phyloP scores from a whole-genome alignment of 2,113 vertebrate genomes.

The Microtus ochrogaster region DNA sequence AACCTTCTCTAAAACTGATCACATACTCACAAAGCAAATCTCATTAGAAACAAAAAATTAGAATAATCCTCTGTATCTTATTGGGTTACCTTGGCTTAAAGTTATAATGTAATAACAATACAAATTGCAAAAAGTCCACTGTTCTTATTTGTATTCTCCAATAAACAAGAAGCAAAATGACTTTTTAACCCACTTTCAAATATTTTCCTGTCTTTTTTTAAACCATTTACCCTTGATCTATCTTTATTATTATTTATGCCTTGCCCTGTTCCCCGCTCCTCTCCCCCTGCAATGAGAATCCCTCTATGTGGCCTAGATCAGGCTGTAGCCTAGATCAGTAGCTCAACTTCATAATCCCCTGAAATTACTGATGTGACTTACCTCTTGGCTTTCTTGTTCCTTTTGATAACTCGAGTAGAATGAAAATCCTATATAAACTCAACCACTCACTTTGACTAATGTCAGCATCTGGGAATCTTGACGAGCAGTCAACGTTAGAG shows the following conservation, averaged over 20 bases:
- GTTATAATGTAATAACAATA: too few species aligned
- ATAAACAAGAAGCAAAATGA: background rate
- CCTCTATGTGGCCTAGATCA: too few species aligned
- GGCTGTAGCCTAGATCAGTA: background rate
- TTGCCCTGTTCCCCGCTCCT: rapidly evolving
- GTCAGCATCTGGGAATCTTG: background rate
- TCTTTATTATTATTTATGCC: background rate
- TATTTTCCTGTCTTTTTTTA: background rate
- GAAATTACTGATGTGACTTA: background rate
- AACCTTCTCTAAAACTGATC: too few species aligned
- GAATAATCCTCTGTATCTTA: too few species aligned
- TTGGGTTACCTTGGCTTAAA: too few species aligned
- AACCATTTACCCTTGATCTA: background rate
- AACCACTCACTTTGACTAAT: background rate
- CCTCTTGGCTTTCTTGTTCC: background rate
- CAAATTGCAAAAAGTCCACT: too few species aligned
- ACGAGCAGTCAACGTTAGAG: background rate
- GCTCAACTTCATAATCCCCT: background rate
- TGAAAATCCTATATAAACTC: background rate
- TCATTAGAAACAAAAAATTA: too few species aligned
- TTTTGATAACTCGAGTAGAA: background rate
- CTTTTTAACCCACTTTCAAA: background rate
- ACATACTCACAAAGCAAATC: too few species aligned
- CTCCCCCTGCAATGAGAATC: background rate
- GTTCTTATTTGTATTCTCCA: background rate